Conservation (phyloP, 2,797 vertebrate genomes). For the Podarcis siculus region DNA sequence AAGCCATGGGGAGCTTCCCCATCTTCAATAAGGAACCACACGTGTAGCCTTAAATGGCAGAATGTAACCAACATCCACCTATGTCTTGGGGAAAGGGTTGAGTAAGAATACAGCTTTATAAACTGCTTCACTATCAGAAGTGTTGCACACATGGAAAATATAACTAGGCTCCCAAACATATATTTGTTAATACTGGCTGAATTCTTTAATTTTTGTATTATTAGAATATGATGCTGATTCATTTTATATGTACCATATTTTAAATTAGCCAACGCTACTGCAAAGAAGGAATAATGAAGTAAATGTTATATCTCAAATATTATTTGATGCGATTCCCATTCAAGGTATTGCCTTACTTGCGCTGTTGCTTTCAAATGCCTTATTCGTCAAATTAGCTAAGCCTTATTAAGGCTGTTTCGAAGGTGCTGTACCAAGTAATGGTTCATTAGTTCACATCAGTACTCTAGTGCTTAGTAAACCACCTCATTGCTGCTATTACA, state of each 20-base stretch:
- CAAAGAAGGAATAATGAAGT: neutral
- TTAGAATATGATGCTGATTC: neutral
- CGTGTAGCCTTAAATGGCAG: too few species aligned
- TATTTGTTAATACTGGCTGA: neutral
- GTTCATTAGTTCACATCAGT: constrained; percentile 4
- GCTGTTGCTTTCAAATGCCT: neutral
- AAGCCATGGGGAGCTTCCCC: too few species aligned
- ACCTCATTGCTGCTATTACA: neutral
- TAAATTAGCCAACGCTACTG: neutral
- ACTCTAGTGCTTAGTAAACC: neutral
- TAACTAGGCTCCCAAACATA: neutral
- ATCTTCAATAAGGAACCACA: too few species aligned
- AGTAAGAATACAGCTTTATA: too few species aligned
- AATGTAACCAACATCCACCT: too few species aligned
- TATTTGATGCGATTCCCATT: neutral
- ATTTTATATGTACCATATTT: neutral
- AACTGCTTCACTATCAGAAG: too few species aligned
- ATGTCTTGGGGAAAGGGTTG: too few species aligned
- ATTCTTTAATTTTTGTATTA: constrained; percentile 5
- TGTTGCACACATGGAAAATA: too few species aligned
- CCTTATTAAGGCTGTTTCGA: constrained; percentile 23
- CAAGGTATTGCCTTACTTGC: neutral
- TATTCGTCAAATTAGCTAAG: constrained; percentile 38
- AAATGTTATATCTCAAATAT: neutral
- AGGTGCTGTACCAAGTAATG: accelerated